Conservation (phyloP, 2,888 invertebrate genomes). For the Ichneumoninae sp. region DNA sequence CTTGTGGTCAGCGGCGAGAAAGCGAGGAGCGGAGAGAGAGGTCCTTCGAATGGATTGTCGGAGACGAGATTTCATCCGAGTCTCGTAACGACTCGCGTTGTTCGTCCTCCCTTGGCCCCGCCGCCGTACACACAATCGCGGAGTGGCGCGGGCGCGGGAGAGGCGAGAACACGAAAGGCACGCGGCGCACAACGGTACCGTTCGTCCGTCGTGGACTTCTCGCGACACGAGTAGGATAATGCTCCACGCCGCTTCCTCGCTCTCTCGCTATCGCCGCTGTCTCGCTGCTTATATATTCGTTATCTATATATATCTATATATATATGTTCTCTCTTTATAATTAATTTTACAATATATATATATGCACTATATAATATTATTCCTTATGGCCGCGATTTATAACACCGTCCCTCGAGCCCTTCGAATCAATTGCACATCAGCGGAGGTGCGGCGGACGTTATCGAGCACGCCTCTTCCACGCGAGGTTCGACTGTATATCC, state of each 20-base stretch:
- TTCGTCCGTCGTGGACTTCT: constrained; percentile 58
- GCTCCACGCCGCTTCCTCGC: constrained; percentile 51
- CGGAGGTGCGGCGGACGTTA: constrained; percentile 27
- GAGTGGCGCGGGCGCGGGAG: constrained; percentile 22
- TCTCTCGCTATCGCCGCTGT: constrained; percentile 49
- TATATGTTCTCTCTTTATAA: constrained; percentile 65
- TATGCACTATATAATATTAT: constrained; percentile 48
- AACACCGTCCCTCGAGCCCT: constrained; percentile 54
- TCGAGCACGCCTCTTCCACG: neutral
- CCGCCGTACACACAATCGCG: constrained; percentile 32
- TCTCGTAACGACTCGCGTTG: constrained; percentile 11
- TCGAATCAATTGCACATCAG: constrained; percentile 64
- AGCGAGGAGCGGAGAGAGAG: constrained; percentile 13
- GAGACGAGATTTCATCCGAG: constrained; percentile 50
- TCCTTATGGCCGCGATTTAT: constrained; percentile 63
- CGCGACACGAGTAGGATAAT: constrained; percentile 61
- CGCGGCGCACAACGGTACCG: constrained; percentile 67
- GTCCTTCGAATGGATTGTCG: constrained; percentile 57
- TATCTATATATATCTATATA: constrained; percentile 41
- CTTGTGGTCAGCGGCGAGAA: constrained; percentile 13
- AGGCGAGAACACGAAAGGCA: constrained; percentile 60
- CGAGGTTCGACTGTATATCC: constrained; percentile 56
- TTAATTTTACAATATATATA: constrained; percentile 62
- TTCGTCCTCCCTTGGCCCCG: neutral
- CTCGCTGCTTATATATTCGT: constrained; percentile 53